A percentile compares a stretch with the other conserved stretches of the same genome.
phyloP scores from a whole-genome alignment of 1,140 invertebrate genomes.

The Ectropis grisescens region DNA sequence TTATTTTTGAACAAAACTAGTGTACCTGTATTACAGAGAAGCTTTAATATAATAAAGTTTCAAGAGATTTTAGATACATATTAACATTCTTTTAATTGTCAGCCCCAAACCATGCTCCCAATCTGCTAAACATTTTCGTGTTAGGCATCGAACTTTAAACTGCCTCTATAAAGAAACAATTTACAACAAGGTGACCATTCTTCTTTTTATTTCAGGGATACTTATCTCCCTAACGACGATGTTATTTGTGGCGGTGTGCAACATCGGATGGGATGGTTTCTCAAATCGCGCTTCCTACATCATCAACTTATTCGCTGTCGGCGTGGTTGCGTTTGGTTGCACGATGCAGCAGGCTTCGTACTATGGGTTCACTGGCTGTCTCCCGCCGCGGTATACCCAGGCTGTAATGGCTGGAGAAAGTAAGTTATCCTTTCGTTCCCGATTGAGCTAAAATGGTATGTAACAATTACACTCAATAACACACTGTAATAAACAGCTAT shows the following conservation, averaged over 20 bases:
- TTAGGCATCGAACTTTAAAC: too few species aligned
- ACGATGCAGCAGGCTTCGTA: slow-evolving; percentile 95
- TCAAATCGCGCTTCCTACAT: slow-evolving; percentile 77
- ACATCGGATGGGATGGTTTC: slow-evolving; percentile 88
- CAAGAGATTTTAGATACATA: too few species aligned
- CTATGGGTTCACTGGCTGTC: slow-evolving; percentile 93
- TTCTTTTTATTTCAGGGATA: slow-evolving; percentile 76
- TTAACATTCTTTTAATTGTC: too few species aligned
- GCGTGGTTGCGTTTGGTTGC: slow-evolving; percentile 88
- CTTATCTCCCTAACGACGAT: slow-evolving; percentile 85
- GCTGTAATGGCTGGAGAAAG: slow-evolving; percentile 96
- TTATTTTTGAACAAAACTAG: too few species aligned
- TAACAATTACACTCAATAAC: not conserved
- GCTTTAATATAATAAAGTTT: too few species aligned
- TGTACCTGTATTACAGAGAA: too few species aligned
- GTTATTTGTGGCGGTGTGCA: slow-evolving; percentile 85
- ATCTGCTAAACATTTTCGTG: too few species aligned
- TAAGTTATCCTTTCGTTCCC: slow-evolving; percentile 69
- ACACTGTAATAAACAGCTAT: not conserved
- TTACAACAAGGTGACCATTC: too few species aligned
- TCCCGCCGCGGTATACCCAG: slow-evolving; percentile 90
- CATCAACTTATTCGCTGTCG: slow-evolving; percentile 87
- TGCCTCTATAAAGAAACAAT: too few species aligned
- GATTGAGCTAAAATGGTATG: too few species aligned
- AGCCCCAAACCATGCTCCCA: too few species aligned